Conservation (phyloP, 1,140 invertebrate genomes). For the Eufriesea mexicana region DNA sequence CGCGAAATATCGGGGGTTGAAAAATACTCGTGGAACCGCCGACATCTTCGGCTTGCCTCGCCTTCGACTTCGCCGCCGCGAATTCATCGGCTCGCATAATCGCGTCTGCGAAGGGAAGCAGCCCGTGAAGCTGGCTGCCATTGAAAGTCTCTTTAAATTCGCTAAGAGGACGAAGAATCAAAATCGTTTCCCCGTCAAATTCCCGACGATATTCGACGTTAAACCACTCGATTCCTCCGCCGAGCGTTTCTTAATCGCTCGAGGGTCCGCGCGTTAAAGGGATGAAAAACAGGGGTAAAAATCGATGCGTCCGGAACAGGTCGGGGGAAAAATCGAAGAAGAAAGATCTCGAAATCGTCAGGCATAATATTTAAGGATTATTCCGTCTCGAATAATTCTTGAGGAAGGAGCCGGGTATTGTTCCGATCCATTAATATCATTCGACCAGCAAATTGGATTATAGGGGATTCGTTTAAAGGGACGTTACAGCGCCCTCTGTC, state of each 20-base stretch:
- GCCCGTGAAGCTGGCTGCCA: constrained; percentile 3
- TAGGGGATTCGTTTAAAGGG: constrained; percentile 72
- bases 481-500: constrained; percentile 17
- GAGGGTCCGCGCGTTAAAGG: neutral
- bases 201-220: constrained; percentile 31
- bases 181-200: constrained; percentile 44
- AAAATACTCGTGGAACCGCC: neutral
- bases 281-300: neutral
- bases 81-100: constrained; percentile 39
- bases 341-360: constrained; percentile 14
- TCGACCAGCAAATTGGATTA: constrained; percentile 77
- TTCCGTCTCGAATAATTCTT: constrained; percentile 59
- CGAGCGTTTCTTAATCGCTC: constrained; percentile 41
- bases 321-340: neutral
- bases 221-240: constrained; percentile 29
- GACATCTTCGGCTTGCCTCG: neutral
- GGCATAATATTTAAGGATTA: constrained; percentile 75
- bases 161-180: constrained; percentile 35
- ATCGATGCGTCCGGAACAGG: neutral
- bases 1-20: too few species aligned
- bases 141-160: constrained; percentile 38
- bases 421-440: constrained; percentile 77
- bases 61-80: neutral
- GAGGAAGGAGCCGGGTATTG: constrained; percentile 54
- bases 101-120: constrained; percentile 23